A percentile compares a stretch with the other conserved stretches of the same genome.
phyloP scores from a whole-genome alignment of 2,113 vertebrate species.

The Synchiropus splendidus region DNA sequence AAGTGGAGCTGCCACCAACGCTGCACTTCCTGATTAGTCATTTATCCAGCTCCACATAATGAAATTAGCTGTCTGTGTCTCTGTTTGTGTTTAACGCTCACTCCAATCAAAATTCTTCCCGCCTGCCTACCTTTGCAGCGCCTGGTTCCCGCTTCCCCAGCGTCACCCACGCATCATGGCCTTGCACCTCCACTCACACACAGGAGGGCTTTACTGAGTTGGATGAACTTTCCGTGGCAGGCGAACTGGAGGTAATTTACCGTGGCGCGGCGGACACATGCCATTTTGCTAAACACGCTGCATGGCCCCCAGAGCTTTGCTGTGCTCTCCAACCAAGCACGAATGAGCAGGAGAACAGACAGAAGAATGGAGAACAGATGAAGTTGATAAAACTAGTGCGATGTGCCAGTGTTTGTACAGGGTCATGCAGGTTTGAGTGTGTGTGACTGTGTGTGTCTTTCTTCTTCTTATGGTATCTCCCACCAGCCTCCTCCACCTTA shows the following conservation, averaged over 20 bases:
- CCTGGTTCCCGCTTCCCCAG: slow-evolving; percentile 34
- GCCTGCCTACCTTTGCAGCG: slow-evolving; percentile 25
- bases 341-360: slow-evolving; percentile 35
- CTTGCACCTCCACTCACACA: slow-evolving; percentile 12
- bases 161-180: slow-evolving; percentile 32
- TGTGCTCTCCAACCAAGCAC: slow-evolving; percentile 49
- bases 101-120: slow-evolving; percentile 44
- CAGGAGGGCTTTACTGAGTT: slow-evolving; percentile 21
- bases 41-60: slow-evolving; percentile 24
- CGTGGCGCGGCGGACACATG: slow-evolving; percentile 55
- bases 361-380: slow-evolving; percentile 25
- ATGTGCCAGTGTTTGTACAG: no score
- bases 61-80: slow-evolving; percentile 35
- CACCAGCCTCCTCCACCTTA: no score
- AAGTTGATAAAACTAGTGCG: slow-evolving; percentile 3
- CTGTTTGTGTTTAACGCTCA: slow-evolving; percentile 14
- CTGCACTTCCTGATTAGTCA: slow-evolving; percentile 40
- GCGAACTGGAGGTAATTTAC: slow-evolving; percentile 63
- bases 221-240: slow-evolving; percentile 47
- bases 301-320: slow-evolving; percentile 53
- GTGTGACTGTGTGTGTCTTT: no score
- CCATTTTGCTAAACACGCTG: slow-evolving; percentile 60
- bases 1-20: slow-evolving; percentile 32
- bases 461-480: no score
- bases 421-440: no score